Evolutionary conservation across 2,113 vertebrate species (phyloP).

Genomic region (Salvelinus sp.): DNA sequence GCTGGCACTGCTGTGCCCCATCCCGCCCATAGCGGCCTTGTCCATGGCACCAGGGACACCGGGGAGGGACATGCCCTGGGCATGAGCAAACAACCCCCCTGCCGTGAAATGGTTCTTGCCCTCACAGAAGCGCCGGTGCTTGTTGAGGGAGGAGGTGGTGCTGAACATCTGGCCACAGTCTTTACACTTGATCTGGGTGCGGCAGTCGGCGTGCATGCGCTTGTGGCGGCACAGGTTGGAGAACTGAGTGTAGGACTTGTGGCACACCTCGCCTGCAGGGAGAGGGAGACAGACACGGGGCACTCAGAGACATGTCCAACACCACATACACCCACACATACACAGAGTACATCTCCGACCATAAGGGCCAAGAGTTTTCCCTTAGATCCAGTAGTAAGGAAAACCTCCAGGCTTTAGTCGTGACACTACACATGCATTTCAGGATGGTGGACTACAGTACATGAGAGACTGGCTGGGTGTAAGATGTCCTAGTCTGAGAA

Average conservation of each 20-base stretch:
- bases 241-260: conserved; percentile 99
- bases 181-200: conserved; percentile 99
- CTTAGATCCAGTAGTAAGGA: too few relatives aligned
- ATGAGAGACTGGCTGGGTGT: background rate
- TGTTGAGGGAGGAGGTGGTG: conserved; percentile 99
- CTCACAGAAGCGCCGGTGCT: conserved; percentile 99
- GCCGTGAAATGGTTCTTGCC: conserved; percentile 98
- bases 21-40: conserved; percentile 90
- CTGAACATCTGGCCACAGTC: conserved; percentile 99
- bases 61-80: conserved; percentile 93
- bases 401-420: too few relatives aligned
- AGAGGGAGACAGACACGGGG: conserved; percentile 57
- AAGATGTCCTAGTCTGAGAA: conserved; percentile 28
- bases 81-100: conserved; percentile 97
- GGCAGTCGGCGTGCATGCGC: conserved; percentile 99
- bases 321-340: conserved; percentile 2
- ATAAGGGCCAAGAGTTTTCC: too few relatives aligned
- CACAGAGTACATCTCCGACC: background rate
- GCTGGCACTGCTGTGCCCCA: conserved; percentile 90
- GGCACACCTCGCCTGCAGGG: conserved; percentile 94
- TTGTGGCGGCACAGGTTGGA: conserved; percentile 99
- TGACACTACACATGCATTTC: background rate
- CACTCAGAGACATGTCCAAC: conserved; percentile 30
- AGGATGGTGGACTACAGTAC: background rate
- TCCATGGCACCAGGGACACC: conserved; percentile 90